A percentile compares a stretch with the other conserved stretches of the same genome.
phyloP scores from a whole-genome alignment of 2,888 invertebrate genomes.

The Catocala fraxini region DNA sequence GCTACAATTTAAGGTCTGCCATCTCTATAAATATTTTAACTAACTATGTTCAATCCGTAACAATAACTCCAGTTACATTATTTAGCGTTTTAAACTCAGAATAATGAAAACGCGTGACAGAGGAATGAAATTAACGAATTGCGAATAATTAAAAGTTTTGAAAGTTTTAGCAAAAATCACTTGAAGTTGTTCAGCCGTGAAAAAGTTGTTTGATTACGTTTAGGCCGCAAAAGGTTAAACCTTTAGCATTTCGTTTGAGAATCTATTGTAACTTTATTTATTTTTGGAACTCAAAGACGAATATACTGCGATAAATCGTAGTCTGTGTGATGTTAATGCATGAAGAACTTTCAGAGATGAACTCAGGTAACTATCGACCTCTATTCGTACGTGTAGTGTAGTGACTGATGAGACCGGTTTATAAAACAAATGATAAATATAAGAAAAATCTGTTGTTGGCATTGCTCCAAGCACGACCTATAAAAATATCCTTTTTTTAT shows the following conservation, averaged over 20 bases:
- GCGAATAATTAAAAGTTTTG: slow-evolving; percentile 23
- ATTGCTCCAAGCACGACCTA: too few relatives aligned
- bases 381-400: too few relatives aligned
- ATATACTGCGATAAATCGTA: neutral
- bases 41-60: neutral
- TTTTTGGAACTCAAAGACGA: slow-evolving; percentile 4
- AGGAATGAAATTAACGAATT: slow-evolving; percentile 20
- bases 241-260: slow-evolving; percentile 15
- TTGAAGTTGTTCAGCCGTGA: slow-evolving; percentile 21
- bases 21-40: too few relatives aligned
- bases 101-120: slow-evolving; percentile 13
- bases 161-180: slow-evolving; percentile 26
- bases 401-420: too few relatives aligned
- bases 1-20: too few relatives aligned
- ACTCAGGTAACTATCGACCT: neutral
- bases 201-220: slow-evolving; percentile 25
- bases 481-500: too few relatives aligned
- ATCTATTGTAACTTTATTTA: slow-evolving; percentile 13
- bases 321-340: neutral
- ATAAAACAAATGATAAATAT: too few relatives aligned
- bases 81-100: neutral
- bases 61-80: slow-evolving; percentile 1
- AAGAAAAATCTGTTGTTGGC: too few relatives aligned
- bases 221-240: slow-evolving; percentile 19
- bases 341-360: neutral